These are phyloP conservation scores for Halcyon senegalensis DNA, from an alignment of 2,113 vertebrate species.

Conservation along the genomic window DNA sequence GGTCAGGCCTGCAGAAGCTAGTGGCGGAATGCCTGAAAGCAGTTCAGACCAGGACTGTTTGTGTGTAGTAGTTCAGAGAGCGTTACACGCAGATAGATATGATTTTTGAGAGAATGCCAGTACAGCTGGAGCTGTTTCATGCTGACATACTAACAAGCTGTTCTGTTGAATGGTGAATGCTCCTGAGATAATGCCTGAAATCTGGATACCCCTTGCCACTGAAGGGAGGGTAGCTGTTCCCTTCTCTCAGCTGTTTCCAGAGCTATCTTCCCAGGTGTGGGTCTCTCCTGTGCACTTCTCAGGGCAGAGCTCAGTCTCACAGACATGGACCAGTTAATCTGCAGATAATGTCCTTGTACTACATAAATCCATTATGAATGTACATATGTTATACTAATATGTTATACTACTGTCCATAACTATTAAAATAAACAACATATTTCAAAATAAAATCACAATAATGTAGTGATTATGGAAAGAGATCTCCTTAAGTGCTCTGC, in stretches of 20 bases:
- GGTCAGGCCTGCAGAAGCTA: slow-evolving; percentile 54
- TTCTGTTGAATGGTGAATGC: slow-evolving; percentile 2
- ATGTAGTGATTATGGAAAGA: background rate
- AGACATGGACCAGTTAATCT: background rate
- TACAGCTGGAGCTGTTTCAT: background rate
- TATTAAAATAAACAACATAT: background rate
- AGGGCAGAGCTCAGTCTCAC: background rate
- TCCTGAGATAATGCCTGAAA: background rate
- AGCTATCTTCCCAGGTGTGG: background rate
- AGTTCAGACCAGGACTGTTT: slow-evolving; percentile 24
- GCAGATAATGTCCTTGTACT: background rate
- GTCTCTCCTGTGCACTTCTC: background rate
- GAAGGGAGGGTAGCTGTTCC: background rate
- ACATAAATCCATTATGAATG: background rate
- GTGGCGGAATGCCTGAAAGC: slow-evolving; percentile 42
- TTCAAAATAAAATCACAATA: background rate
- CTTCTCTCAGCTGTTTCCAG: background rate
- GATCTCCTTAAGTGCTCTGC: background rate
- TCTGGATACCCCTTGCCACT: background rate
- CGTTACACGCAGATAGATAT: background rate
- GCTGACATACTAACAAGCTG: background rate
- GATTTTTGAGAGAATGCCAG: background rate
- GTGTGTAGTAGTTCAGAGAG: background rate
- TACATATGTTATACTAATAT: background rate
- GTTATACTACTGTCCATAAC: background rate